A percentile compares a stretch with the other conserved stretches of the same genome.
phyloP scores from a whole-genome alignment of 2,113 vertebrate genomes.

The Oxyura jamaicensis region DNA sequence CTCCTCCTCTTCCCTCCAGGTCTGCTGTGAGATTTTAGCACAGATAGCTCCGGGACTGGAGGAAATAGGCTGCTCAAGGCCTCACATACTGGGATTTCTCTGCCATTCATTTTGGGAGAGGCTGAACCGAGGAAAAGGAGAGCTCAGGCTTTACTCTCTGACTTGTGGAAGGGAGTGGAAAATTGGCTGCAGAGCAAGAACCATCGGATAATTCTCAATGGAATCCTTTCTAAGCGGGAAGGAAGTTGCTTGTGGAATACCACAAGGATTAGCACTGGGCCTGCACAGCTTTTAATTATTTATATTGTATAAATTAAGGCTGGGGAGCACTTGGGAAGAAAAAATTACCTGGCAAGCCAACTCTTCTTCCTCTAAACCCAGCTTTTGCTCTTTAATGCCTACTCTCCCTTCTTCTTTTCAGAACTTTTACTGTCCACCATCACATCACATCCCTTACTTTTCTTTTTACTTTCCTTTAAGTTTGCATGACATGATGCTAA shows the following conservation, averaged over 20 bases:
- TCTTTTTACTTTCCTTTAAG: neutral
- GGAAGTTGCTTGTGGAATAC: slow-evolving; percentile 65
- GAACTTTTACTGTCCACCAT: neutral
- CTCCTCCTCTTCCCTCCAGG: neutral
- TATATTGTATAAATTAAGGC: slow-evolving; percentile 45
- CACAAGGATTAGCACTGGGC: slow-evolving; percentile 48
- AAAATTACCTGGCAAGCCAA: neutral
- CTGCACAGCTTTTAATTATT: slow-evolving; percentile 52
- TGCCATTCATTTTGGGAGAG: neutral
- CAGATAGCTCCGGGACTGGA: neutral
- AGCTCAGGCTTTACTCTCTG: neutral
- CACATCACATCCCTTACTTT: neutral
- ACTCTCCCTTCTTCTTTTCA: neutral
- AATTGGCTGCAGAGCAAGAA: slow-evolving; percentile 46
- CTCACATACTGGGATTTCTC: neutral
- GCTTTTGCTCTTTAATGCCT: neutral
- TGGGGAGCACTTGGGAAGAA: neutral
- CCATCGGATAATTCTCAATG: slow-evolving; percentile 23
- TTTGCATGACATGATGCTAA: neutral
- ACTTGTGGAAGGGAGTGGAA: neutral
- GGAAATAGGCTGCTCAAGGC: neutral
- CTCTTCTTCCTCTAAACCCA: neutral
- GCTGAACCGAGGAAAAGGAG: neutral
- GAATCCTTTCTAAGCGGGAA: slow-evolving; percentile 26
- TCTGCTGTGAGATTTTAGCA: neutral